A percentile compares a stretch with the other conserved stretches of the same genome.
Evolutionary conservation across 1,140 invertebrate genomes (phyloP).

Genomic region (Nasonia giraulti): DNA sequence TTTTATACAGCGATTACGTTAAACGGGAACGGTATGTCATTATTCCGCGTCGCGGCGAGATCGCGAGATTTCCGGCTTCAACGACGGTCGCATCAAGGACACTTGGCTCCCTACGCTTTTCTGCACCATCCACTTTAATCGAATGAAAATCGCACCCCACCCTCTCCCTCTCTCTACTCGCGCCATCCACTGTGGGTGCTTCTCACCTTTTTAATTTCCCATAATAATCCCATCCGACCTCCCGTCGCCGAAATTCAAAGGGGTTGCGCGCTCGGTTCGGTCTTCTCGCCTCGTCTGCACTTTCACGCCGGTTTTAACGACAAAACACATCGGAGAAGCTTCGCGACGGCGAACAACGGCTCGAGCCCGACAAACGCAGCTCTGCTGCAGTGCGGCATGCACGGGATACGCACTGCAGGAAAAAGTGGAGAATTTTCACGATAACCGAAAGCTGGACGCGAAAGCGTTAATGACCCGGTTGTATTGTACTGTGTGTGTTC

Average conservation of each 20-base stretch:
- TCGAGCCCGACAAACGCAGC: too few species aligned
- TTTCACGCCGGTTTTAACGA: slow-evolving; percentile 4
- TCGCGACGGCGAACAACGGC: neutral
- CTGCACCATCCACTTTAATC: slow-evolving; percentile 71
- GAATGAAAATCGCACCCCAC: slow-evolving; percentile 64
- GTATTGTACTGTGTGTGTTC: neutral
- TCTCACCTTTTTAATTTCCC: slow-evolving; percentile 32
- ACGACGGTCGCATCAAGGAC: slow-evolving; percentile 76
- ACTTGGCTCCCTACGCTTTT: slow-evolving; percentile 75
- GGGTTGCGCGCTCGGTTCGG: neutral
- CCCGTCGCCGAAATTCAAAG: slow-evolving; percentile 49
- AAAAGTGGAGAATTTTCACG: slow-evolving; percentile 7
- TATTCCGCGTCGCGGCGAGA: slow-evolving; percentile 63
- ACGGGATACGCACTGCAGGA: too few species aligned
- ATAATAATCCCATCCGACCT: slow-evolving; percentile 48
- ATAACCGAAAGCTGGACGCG: neutral
- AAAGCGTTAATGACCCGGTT: neutral
- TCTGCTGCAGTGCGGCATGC: too few species aligned
- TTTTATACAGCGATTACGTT: slow-evolving; percentile 52
- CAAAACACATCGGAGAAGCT: neutral
- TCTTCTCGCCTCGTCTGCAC: neutral
- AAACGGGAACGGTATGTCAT: slow-evolving; percentile 47
- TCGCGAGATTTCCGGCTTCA: slow-evolving; percentile 74
- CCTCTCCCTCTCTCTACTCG: slow-evolving; percentile 37
- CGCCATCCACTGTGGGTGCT: slow-evolving; percentile 32